Base-by-base conservation (phyloP, 2,797 vertebrate genomes). In the Hemibagrus guttatus region DNA sequence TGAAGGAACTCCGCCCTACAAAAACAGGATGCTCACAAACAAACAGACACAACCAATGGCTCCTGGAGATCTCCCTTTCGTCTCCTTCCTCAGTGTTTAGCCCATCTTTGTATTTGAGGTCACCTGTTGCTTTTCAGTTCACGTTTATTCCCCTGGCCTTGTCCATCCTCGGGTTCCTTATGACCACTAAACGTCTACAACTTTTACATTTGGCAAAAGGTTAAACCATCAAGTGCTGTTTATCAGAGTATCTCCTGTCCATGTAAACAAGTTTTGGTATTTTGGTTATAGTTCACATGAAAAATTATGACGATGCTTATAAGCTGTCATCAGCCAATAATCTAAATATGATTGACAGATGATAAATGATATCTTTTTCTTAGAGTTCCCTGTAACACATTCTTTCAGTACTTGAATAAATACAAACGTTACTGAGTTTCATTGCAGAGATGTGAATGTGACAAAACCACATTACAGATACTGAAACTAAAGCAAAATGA, bases 1-100 rank as follows among this genome's bases (percentile, higher is more conserved):
- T 93, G 92, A 91, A 94, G 90, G 74, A 91, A 90, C 94, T 93
- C 93, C 93, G 91, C 90, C 90, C 91, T 85, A 91, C 72, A 92
- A 87, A 93, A 95, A 95, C 94, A 95, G 95, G 94, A 95, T 87
- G 90, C 90, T 91, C 81, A 68, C 86, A 91, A 88, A 90, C 90
- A 80, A 28, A 52, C 26, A 42, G 54, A 78, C 83, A 90, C 52
- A 42, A 84, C 63, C n/a, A 74, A 11, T 49, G 19, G 23, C 69
- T 61, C 39, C n/a, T 49, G 69, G 39, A 61, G 46, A n/a, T 13
- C 12, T 8, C 26, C 17, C 78, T 56, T 13, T 71, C 26, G n/a
- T 78, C 13, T 64, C 42, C 26, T 81, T 68, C 63, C 42, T 39
- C 54, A 72, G 46, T 63, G 35, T 79, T 35, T 31, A 7, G 54